These are phyloP conservation scores for Flexamia atlantica DNA, from an alignment of 2,888 invertebrate species.

Conservation along the genomic window DNA sequence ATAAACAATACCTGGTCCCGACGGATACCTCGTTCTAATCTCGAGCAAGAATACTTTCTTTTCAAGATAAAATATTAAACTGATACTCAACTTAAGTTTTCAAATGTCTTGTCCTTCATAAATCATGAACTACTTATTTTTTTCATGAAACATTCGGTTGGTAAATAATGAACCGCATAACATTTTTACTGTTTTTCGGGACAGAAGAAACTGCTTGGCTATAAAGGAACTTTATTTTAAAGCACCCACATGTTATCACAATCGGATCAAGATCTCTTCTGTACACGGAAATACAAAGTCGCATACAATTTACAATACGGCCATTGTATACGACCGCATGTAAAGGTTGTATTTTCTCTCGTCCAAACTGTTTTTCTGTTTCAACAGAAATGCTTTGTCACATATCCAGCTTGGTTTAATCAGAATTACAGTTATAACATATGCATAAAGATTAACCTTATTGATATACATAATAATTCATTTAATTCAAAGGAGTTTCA, in stretches of 20 bases:
- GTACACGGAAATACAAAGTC: neutral
- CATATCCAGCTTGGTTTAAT: too few relatives aligned
- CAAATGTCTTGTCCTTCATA: neutral
- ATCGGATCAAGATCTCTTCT: neutral
- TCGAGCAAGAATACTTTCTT: neutral
- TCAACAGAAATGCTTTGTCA: neutral
- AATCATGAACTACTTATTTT: too few relatives aligned
- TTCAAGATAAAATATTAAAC: neutral
- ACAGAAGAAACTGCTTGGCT: too few relatives aligned
- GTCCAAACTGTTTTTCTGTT: neutral
- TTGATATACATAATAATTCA: too few relatives aligned
- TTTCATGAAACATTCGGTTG: too few relatives aligned
- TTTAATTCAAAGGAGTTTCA: too few relatives aligned
- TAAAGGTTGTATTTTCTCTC: neutral
- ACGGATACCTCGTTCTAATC: neutral
- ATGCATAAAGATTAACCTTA: too few relatives aligned
- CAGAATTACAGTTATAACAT: too few relatives aligned
- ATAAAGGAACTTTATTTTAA: neutral
- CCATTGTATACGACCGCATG: neutral
- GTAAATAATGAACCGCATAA: too few relatives aligned
- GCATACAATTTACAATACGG: neutral
- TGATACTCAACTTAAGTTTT: too few relatives aligned
- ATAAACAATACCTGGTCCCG: constrained; percentile 7
- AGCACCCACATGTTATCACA: neutral
- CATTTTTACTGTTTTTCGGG: too few relatives aligned